These are phyloP conservation scores for Nibea coibor DNA, from an alignment of 2,113 vertebrate species.

Conservation along the genomic window DNA sequence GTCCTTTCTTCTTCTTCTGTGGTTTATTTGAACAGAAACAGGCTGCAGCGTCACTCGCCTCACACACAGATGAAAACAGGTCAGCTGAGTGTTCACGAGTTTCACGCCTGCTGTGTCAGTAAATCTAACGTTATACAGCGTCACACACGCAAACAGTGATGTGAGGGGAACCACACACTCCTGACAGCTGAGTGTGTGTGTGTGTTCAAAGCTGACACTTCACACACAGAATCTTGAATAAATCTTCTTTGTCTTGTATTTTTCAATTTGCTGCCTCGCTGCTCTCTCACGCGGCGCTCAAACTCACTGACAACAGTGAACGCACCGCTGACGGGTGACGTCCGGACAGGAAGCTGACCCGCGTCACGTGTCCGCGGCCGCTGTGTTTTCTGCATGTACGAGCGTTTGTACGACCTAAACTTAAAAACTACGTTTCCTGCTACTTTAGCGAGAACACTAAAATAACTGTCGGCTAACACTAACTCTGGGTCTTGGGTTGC, in stretches of 20 bases:
- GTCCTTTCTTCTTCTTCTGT: neutral
- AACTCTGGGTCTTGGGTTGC: too few relatives aligned
- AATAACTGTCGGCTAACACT: too few relatives aligned
- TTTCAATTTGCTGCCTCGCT: conserved; percentile 78
- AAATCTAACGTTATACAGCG: conserved; percentile 50
- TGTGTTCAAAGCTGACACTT: conserved; percentile 52
- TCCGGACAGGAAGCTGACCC: neutral
- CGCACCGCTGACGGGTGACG: conserved; percentile 28
- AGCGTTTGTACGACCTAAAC: too few relatives aligned
- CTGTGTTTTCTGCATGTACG: too few relatives aligned
- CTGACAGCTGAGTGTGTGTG: conserved; percentile 35
- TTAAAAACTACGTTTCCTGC: too few relatives aligned
- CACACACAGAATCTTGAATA: conserved; percentile 60
- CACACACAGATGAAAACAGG: conserved; percentile 54
- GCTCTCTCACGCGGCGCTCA: conserved; percentile 42
- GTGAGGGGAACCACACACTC: conserved; percentile 5
- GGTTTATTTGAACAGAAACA: conserved; percentile 30
- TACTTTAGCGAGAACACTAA: too few relatives aligned
- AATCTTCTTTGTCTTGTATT: conserved; percentile 68
- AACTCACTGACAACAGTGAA: conserved; percentile 58
- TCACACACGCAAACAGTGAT: conserved; percentile 12
- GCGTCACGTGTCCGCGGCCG: too few relatives aligned
- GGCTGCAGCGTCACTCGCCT: conserved; percentile 46
- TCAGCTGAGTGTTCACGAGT: conserved; percentile 64
- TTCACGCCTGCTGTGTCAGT: conserved; percentile 50